Percentiles rank a stretch among this genome's conserved stretches.
Conservation (phyloP, 2,888 invertebrate genomes). For the Calliopum simillimum region DNA sequence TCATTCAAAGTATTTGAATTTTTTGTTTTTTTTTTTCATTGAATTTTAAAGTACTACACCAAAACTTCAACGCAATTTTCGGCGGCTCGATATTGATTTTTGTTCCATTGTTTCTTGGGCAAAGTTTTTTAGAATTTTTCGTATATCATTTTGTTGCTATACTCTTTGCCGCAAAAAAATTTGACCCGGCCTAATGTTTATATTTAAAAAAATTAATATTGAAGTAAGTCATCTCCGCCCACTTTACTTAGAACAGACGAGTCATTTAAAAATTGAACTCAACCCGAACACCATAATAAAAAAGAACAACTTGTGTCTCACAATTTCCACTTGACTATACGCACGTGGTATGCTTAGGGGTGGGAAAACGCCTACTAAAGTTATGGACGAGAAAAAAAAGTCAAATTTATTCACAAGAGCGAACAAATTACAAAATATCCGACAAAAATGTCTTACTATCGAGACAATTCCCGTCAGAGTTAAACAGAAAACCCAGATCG, state of each 20-base stretch:
- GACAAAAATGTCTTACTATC: background rate
- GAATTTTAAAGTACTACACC: no score
- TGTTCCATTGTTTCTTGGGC: no score
- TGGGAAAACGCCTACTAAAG: background rate
- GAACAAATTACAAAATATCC: background rate
- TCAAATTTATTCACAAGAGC: background rate
- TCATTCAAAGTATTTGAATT: no score
- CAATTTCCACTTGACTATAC: constrained; percentile 7
- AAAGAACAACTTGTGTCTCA: background rate
- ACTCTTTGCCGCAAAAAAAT: no score
- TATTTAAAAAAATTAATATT: no score
- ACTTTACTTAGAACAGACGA: background rate
- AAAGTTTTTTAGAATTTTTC: no score
- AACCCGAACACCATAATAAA: background rate
- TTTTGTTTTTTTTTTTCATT: no score
- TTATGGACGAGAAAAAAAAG: background rate
- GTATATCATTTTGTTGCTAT: no score
- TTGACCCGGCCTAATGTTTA: no score
- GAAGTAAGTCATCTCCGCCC: constrained; percentile 45
- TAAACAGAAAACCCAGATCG: background rate
- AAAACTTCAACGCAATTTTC: no score
- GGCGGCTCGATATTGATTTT: no score
- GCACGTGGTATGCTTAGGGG: constrained; percentile 4
- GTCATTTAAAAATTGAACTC: background rate
- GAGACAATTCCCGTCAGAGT: background rate